Evolutionary conservation across 2,888 invertebrate genomes (phyloP).

Genomic region (Euzophera pinguis): DNA sequence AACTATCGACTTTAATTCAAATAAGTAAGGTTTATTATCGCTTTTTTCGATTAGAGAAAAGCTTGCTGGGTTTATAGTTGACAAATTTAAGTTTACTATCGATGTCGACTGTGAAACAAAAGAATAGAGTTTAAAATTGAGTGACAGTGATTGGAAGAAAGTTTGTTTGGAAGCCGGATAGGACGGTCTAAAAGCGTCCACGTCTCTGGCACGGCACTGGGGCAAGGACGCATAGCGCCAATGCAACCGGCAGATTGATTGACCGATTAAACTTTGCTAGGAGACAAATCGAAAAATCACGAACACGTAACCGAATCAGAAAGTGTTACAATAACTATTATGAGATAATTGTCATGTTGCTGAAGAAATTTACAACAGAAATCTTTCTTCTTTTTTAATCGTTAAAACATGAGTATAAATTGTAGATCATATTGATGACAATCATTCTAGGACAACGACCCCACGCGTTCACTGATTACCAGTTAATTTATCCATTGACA

Average conservation of each 20-base stretch:
- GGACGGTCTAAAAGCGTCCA: slow-evolving; percentile 65
- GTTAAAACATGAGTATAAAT: no score
- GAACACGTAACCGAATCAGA: background rate
- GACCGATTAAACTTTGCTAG: slow-evolving; percentile 65
- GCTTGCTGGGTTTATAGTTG: slow-evolving; percentile 41
- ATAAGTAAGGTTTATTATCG: slow-evolving; percentile 44
- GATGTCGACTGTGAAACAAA: background rate
- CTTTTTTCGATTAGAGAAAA: slow-evolving; percentile 32
- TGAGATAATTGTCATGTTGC: background rate
- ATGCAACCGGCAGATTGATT: slow-evolving; percentile 69
- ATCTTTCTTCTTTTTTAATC: no score
- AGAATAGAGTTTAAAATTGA: slow-evolving; percentile 50
- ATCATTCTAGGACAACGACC: no score
- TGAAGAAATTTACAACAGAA: no score
- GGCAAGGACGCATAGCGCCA: slow-evolving; percentile 72
- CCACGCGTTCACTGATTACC: no score
- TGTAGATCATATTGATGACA: no score
- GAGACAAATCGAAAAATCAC: slow-evolving; percentile 27
- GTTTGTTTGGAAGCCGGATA: slow-evolving; percentile 58
- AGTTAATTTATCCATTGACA: no score
- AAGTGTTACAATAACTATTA: background rate
- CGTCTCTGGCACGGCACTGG: slow-evolving; percentile 70
- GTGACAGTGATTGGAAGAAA: slow-evolving; percentile 49
- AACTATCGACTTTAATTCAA: slow-evolving; percentile 29
- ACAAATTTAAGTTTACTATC: slow-evolving; percentile 32